Percentiles rank a stretch among this genome's conserved stretches.
Conservation (phyloP, 1,140 invertebrate genomes). For the Micrasema minimum region DNA sequence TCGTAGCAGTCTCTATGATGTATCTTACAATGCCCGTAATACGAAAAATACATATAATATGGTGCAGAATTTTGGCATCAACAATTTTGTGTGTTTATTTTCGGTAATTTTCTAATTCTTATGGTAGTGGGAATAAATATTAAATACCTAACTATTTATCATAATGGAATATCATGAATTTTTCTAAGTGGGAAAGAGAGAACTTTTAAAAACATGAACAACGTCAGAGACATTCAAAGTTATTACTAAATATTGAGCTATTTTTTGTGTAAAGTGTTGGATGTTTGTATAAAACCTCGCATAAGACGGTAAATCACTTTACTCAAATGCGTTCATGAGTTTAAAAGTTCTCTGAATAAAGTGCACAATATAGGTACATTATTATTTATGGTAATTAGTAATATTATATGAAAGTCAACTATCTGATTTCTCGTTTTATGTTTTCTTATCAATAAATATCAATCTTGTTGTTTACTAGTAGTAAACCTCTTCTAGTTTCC, state of each 20-base stretch:
- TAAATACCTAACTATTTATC: conserved; percentile 53
- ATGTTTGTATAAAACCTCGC: neutral
- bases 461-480: conserved; percentile 31
- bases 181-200: conserved; percentile 48
- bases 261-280: neutral
- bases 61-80: conserved; percentile 54
- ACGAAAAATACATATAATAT: conserved; percentile 20
- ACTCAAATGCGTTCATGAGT: neutral
- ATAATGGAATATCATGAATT: conserved; percentile 50
- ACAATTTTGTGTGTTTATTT: conserved; percentile 46
- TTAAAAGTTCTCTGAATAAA: conserved; percentile 36
- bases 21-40: conserved; percentile 27
- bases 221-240: conserved; percentile 30
- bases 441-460: conserved; percentile 42
- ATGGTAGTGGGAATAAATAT: conserved; percentile 52
- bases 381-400: conserved; percentile 47
- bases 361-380: conserved; percentile 53
- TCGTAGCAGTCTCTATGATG: too few relatives aligned
- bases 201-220: conserved; percentile 43
- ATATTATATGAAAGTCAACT: conserved; percentile 49
- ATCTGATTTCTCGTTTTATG: conserved; percentile 47
- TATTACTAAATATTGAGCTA: conserved; percentile 27
- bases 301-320: neutral
- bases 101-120: conserved; percentile 50
- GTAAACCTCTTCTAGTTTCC: conserved; percentile 14